These are phyloP conservation scores for Sebastes wilsoni DNA, from an alignment of 2,797 vertebrate species.

Conservation along the genomic window DNA sequence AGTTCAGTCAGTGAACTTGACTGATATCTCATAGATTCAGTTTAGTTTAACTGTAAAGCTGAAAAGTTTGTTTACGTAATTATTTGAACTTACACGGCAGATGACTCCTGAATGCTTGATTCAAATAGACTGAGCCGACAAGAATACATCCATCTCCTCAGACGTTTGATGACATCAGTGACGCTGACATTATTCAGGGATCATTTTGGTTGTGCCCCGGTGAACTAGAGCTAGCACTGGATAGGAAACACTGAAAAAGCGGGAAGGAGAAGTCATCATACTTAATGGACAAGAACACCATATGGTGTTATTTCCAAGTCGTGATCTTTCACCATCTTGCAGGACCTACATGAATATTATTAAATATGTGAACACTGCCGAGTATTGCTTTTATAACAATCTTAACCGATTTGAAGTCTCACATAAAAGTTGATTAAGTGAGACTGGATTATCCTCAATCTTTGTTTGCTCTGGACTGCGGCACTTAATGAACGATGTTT, in stretches of 20 bases:
- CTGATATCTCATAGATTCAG: background rate
- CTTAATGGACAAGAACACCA: background rate
- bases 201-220: background rate
- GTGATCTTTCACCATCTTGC: background rate
- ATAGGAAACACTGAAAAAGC: conserved; percentile 15
- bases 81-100: background rate
- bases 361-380: conserved; percentile 38
- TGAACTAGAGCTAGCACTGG: background rate
- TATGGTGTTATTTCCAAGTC: conserved; percentile 3
- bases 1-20: background rate
- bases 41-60: conserved; percentile 8
- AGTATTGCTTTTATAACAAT: conserved; percentile 50
- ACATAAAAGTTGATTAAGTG: background rate
- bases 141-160: background rate
- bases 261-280: background rate
- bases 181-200: conserved; percentile 37
- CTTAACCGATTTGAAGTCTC: conserved; percentile 13
- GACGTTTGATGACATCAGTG: background rate
- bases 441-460: background rate
- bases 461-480: conserved; percentile 35
- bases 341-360: conserved; percentile 25
- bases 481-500: conserved; percentile 35
- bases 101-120: background rate
- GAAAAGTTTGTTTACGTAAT: background rate
- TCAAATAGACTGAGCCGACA: background rate